A percentile compares a stretch with the other conserved stretches of the same genome.
Evolutionary conservation across 1,140 invertebrate genomes (phyloP).

Genomic region (Megalopta genalis): DNA sequence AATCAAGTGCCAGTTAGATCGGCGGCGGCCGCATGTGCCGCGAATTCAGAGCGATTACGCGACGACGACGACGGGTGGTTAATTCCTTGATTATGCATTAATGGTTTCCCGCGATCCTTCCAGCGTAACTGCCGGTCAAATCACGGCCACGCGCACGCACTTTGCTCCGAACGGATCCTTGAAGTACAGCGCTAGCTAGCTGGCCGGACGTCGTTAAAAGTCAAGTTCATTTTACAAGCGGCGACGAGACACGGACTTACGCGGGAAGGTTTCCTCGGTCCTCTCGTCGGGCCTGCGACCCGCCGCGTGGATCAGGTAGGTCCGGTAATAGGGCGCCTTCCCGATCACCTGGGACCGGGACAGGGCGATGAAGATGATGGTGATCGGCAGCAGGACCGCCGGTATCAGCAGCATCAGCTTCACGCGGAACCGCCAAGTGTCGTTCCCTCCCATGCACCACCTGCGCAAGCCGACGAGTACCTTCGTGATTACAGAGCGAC

Average conservation of each 20-base stretch:
- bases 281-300: conserved; percentile 31
- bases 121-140: not conserved
- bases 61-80: not conserved
- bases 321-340: conserved; percentile 35
- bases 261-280: conserved; percentile 37
- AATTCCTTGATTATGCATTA: not conserved
- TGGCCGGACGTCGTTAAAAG: conserved; percentile 42
- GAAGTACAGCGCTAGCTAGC: not conserved
- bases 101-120: conserved; percentile 7
- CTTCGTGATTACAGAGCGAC: too few species aligned
- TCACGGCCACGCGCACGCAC: conserved; percentile 14
- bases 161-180: not conserved
- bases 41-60: not conserved
- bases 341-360: conserved; percentile 64
- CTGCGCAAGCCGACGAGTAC: conserved; percentile 42
- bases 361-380: conserved; percentile 73
- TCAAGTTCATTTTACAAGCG: conserved; percentile 11
- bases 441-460: conserved; percentile 74
- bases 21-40: not conserved
- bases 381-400: conserved; percentile 70
- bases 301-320: conserved; percentile 36
- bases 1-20: too few species aligned
- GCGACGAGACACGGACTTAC: conserved; percentile 45
- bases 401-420: conserved; percentile 74
- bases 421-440: conserved; percentile 71